Evolutionary conservation across 2,113 vertebrate genomes (phyloP).

Genomic region (Lamprotornis superbus): DNA sequence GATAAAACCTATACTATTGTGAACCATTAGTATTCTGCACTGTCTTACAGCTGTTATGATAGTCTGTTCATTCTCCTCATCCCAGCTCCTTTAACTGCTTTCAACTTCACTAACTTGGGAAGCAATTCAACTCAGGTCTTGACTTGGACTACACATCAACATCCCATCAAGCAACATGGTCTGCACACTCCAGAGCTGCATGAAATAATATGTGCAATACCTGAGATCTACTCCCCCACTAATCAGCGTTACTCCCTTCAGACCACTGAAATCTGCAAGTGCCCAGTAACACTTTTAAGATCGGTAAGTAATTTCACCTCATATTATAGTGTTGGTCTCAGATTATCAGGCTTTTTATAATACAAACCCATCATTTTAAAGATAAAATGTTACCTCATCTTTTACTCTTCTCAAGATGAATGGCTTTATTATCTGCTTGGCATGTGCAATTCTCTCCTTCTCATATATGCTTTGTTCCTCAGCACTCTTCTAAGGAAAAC

Average conservation of each 20-base stretch:
- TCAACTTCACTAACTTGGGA: rapidly evolving
- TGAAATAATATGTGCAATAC: not conserved
- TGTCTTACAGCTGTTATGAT: not conserved
- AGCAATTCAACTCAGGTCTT: not conserved
- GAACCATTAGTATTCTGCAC: not conserved
- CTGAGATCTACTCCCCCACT: not conserved
- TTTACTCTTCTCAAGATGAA: conserved; percentile 96
- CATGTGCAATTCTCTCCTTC: conserved; percentile 91
- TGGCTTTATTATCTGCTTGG: conserved; percentile 97
- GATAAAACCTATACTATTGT: not conserved
- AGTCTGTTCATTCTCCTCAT: not conserved
- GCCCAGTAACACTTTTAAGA: not conserved
- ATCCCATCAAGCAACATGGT: not conserved
- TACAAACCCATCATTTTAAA: not conserved
- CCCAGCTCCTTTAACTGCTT: not conserved
- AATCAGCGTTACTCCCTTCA: not conserved
- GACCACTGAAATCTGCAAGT: not conserved
- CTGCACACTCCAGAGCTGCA: not conserved
- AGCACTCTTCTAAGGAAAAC: conserved; percentile 82
- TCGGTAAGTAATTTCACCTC: not conserved
- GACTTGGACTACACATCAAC: not conserved
- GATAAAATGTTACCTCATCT: conserved; percentile 81
- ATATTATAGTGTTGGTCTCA: not conserved
- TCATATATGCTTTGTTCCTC: conserved; percentile 92
- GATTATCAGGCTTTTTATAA: not conserved